Base-by-base conservation (phyloP, 2,888 invertebrate genomes). In the Nyleta sp. region DNA sequence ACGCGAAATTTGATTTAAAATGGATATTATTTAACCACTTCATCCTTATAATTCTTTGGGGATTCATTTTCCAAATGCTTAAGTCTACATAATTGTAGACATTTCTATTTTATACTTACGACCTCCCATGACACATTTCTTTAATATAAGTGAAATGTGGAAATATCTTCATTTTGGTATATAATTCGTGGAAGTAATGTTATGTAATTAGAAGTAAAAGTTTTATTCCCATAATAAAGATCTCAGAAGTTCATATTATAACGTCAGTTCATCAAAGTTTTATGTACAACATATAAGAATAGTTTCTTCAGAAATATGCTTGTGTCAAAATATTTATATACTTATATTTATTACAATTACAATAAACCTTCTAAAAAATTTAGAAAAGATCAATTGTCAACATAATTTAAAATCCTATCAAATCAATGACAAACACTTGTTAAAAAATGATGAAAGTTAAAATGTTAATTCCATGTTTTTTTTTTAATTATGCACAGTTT, bases 171-270 rank as follows among this genome's bases (percentile, higher is more conserved):
- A 28, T 17, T 42, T 28, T 15, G 24, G 22, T 10, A 42, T 42
- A 42, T 57, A 42, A 59, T 59, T 15, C 31, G n/a, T 15, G 3
- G 11, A 31, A 28, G 28, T 57, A 38, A 53, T 33, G 52, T 18
- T 40, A n/a, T 18, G 24, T 33, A 40, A 40, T 57, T 57, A 40
- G 40, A 57, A 57, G 40, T 40, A 24, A 57, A 57, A 57, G 55
- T 57, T 55, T 55, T 55, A 55, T 35, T 55, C 22, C 1, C 13
- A 22, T 7, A 38, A 55, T 55, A 55, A 55, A 55, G 13, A 7
- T 55, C 38, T 38, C 13, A 33, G 38, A 55, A 38, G 38, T 38
- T 2, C 22, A 57, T 15, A 57, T 24, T 24, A 40, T 40, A 28
- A 28, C 28, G 22, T 38, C 53, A 38, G 38, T 38, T 33, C 33